Percentiles rank a stretch among this genome's conserved stretches.
These are phyloP conservation scores for Octodonta nipae DNA, from an alignment of 2,888 invertebrate genomes.

Conservation along the genomic window DNA sequence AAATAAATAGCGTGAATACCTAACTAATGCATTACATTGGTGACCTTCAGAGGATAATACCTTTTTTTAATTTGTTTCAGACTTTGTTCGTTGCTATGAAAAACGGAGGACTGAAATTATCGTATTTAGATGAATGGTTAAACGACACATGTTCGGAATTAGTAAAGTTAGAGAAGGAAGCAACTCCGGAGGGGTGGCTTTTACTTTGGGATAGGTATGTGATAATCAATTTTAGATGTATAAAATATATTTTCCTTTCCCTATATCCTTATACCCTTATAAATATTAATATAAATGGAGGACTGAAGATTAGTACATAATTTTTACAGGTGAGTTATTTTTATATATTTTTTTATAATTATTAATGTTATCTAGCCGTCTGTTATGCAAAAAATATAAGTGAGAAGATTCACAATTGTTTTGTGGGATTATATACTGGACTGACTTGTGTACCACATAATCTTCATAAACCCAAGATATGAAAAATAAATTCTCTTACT, in stretches of 20 bases:
- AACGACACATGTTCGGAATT: slow-evolving; percentile 46
- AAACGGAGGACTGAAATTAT: slow-evolving; percentile 42
- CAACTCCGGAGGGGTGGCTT: slow-evolving; percentile 53
- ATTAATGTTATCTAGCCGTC: too few species aligned
- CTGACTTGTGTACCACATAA: too few species aligned
- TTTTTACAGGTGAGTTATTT: not conserved
- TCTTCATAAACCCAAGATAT: too few species aligned
- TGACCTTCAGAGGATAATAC: not conserved
- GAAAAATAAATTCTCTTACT: too few species aligned
- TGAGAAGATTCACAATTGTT: too few species aligned
- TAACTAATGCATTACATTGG: too few species aligned
- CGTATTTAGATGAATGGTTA: slow-evolving; percentile 48
- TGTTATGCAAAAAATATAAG: too few species aligned
- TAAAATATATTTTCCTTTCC: not conserved
- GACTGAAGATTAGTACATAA: not conserved
- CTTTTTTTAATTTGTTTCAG: slow-evolving; percentile 28
- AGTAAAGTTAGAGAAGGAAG: slow-evolving; percentile 48
- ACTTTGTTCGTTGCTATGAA: slow-evolving; percentile 52
- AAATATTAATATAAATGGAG: not conserved
- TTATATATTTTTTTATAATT: not conserved
- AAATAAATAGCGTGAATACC: too few species aligned
- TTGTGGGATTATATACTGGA: too few species aligned
- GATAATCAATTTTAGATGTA: slow-evolving; percentile 11
- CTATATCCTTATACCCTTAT: not conserved
- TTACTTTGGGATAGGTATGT: slow-evolving; percentile 65